Conservation (phyloP, 2,797 vertebrate species). For the Sebastes umbrosus region DNA sequence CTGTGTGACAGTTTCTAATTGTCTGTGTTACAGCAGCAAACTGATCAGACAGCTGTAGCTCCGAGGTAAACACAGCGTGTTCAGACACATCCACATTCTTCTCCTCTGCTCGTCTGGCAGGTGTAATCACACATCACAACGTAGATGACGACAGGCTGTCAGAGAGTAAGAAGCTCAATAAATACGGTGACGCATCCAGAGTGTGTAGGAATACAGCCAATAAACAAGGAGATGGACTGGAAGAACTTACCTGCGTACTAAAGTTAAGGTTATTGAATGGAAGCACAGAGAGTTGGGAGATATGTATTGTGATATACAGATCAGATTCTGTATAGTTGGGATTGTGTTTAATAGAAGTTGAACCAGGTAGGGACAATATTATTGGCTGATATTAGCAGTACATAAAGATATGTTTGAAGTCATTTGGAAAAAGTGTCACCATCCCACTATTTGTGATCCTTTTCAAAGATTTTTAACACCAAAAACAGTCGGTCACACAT, state of each 20-base stretch:
- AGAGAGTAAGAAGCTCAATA: background rate
- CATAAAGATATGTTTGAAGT: background rate
- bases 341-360: background rate
- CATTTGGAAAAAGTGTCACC: background rate
- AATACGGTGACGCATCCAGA: background rate
- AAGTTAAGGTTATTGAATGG: no score
- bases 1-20: background rate
- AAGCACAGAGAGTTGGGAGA: background rate
- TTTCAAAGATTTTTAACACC: background rate
- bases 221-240: background rate
- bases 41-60: constrained; percentile 20
- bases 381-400: background rate
- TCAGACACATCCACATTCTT: constrained; percentile 53
- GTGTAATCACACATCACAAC: constrained; percentile 14
- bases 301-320: background rate
- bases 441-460: background rate
- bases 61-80: constrained; percentile 39
- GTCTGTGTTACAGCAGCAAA: background rate
- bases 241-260: no score
- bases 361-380: background rate
- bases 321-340: background rate
- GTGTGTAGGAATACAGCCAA: background rate
- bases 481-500: background rate
- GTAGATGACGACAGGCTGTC: background rate
- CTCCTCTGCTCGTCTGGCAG: constrained; percentile 26